These are phyloP conservation scores for Gibbula magus DNA, from an alignment of 2,888 invertebrate genomes.

Conservation along the genomic window DNA sequence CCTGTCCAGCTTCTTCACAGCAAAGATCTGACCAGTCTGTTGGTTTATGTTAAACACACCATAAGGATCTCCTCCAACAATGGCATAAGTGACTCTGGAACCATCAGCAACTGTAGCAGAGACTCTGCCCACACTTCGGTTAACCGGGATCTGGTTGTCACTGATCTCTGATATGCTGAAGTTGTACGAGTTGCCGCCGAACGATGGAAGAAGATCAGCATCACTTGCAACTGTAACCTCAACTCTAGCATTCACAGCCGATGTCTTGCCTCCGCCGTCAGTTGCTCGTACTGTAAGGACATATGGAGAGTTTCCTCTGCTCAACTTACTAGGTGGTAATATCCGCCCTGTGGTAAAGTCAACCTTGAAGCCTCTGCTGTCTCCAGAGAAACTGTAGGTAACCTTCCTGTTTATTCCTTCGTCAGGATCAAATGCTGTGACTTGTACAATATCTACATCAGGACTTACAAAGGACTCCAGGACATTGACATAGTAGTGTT, in stretches of 20 bases:
- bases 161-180: constrained; percentile 90
- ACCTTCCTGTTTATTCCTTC: constrained; percentile 88
- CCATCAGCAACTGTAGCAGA: constrained; percentile 51
- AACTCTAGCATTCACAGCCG: constrained; percentile 56
- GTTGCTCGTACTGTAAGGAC: constrained; percentile 86
- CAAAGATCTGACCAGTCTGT: constrained; percentile 85
- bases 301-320: constrained; percentile 87
- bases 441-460: constrained; percentile 83
- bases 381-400: constrained; percentile 78
- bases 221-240: constrained; percentile 57
- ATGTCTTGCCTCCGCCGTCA: constrained; percentile 52
- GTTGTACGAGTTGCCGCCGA: constrained; percentile 81
- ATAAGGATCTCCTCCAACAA: constrained; percentile 87
- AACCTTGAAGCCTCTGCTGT: constrained; percentile 83
- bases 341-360: constrained; percentile 87
- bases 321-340: constrained; percentile 85
- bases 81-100: constrained; percentile 71
- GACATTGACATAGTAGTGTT: constrained; percentile 87
- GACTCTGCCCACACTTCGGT: constrained; percentile 87
- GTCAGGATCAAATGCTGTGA: constrained; percentile 90
- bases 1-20: constrained; percentile 87
- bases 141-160: constrained; percentile 79
- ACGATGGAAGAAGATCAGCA: constrained; percentile 56
- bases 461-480: constrained; percentile 78
- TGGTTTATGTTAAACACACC: constrained; percentile 88